Evolutionary conservation across 1,140 invertebrate genomes (phyloP).

Genomic region (Teleopsis dalmanni): DNA sequence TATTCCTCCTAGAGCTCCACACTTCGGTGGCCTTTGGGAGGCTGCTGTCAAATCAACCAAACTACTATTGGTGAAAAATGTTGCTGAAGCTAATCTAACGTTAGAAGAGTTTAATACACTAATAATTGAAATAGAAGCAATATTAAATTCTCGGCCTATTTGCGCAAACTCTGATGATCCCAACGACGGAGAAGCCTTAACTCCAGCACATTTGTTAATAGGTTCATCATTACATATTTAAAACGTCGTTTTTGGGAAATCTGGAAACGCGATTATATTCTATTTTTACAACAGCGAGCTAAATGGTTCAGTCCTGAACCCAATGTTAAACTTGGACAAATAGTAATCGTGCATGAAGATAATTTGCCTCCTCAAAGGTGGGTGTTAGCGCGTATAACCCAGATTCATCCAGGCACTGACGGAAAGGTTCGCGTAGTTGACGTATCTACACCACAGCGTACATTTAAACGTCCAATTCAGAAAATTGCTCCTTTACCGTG

Average conservation of each 20-base stretch:
- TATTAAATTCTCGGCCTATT: conserved; percentile 21
- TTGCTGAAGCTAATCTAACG: background rate
- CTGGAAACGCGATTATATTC: conserved; percentile 25
- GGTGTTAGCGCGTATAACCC: conserved; percentile 33
- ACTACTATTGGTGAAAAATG: background rate
- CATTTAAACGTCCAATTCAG: conserved; percentile 17
- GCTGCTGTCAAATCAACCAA: conserved; percentile 11
- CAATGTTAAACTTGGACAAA: conserved; percentile 19
- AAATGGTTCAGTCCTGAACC: conserved; percentile 25
- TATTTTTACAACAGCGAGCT: conserved; percentile 20
- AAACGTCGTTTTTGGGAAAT: conserved; percentile 25
- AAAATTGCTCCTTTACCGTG: conserved; percentile 14
- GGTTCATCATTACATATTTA: conserved; percentile 12
- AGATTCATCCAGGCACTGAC: conserved; percentile 35
- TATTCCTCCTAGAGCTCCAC: background rate
- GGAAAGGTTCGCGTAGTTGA: conserved; percentile 35
- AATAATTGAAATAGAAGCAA: conserved; percentile 20
- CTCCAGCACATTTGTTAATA: conserved; percentile 29
- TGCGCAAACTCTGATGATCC: conserved; percentile 12
- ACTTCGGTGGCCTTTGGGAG: conserved; percentile 9
- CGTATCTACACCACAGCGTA: conserved; percentile 22
- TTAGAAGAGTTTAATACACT: conserved; percentile 16
- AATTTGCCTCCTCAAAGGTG: conserved; percentile 35
- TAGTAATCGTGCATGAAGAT: conserved; percentile 36
- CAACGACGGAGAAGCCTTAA: conserved; percentile 17